Conservation (phyloP, 2,113 vertebrate species). For the Anhinga rufa region DNA sequence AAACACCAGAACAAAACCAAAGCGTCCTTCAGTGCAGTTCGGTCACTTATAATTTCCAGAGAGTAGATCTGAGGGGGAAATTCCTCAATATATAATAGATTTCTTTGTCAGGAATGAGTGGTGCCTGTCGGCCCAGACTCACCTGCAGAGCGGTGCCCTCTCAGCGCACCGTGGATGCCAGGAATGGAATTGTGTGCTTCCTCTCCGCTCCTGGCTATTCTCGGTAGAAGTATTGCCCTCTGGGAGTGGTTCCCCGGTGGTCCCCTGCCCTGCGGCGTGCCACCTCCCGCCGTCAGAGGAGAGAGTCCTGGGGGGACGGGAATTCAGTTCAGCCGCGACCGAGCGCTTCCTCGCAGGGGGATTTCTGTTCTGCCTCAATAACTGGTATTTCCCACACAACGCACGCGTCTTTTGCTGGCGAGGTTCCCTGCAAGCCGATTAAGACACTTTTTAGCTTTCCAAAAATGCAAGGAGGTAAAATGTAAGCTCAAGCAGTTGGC, state of each 20-base stretch:
- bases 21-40: neutral
- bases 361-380: neutral
- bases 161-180: neutral
- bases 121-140: neutral
- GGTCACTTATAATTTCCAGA: neutral
- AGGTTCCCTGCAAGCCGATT: neutral
- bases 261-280: neutral
- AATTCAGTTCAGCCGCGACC: too few species aligned
- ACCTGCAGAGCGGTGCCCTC: neutral
- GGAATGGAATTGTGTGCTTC: neutral
- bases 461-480: neutral
- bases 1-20: neutral
- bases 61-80: too few species aligned
- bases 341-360: fast-evolving
- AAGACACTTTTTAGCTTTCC: neutral
- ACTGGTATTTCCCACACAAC: neutral
- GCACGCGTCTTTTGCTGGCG: neutral
- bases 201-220: neutral
- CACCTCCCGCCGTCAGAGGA: neutral
- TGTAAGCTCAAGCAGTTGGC: neutral
- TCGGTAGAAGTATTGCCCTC: neutral
- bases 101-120: neutral
- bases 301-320: too few species aligned
- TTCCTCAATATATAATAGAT: neutral
- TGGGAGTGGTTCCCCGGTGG: neutral